Conservation (phyloP, 2,888 invertebrate genomes). For the Gari tellinella region DNA sequence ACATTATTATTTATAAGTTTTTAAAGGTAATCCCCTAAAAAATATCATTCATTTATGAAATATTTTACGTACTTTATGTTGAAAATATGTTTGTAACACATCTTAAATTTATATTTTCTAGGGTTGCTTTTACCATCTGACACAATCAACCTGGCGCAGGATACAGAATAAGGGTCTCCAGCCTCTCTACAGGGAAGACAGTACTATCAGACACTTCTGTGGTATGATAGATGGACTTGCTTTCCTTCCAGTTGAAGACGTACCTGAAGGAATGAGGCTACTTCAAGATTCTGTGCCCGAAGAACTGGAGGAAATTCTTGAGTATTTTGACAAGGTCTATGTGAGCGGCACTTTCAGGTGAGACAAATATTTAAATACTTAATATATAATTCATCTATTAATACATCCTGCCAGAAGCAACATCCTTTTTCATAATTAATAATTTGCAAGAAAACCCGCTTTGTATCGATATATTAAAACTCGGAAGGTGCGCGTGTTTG, state of each 20-base stretch:
- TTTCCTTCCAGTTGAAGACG: conserved; percentile 27
- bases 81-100: no score
- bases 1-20: background rate
- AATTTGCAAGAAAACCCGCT: no score
- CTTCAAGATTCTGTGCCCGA: conserved; percentile 8
- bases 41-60: background rate
- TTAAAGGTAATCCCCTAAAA: background rate
- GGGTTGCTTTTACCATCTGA: conserved; percentile 38
- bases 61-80: background rate
- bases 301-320: background rate
- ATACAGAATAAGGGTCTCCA: conserved; percentile 18
- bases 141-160: conserved; percentile 27
- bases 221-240: conserved; percentile 35
- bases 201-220: conserved; percentile 12
- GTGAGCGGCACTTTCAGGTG: conserved; percentile 11
- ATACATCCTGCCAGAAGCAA: no score
- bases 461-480: no score
- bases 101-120: no score
- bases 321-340: conserved; percentile 32
- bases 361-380: no score
- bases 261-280: conserved; percentile 29
- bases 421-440: no score
- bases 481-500: no score
- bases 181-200: conserved; percentile 18
- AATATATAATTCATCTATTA: no score